Evolutionary conservation across 2,888 invertebrate genomes (phyloP).

Genomic region (Eupithecia subfuscata): DNA sequence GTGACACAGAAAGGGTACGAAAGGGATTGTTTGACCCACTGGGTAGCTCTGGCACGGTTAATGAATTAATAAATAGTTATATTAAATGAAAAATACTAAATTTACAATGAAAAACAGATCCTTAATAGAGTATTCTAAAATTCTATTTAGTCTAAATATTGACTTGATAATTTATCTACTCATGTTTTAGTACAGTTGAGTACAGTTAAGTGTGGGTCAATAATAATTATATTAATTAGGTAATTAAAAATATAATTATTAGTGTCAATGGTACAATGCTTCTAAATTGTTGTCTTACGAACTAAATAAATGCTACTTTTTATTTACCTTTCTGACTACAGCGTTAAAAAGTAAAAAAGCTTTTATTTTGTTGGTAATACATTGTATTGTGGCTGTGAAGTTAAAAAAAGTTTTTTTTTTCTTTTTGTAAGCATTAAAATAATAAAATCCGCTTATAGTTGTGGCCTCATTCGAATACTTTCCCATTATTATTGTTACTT

Average conservation of each 20-base stretch:
- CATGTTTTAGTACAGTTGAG: background rate
- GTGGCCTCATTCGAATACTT: slow-evolving; percentile 4
- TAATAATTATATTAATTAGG: background rate
- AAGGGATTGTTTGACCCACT: background rate
- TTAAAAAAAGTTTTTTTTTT: slow-evolving; percentile 22
- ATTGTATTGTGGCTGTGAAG: slow-evolving; percentile 53
- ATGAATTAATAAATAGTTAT: background rate
- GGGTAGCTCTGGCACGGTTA: background rate
- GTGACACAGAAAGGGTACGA: background rate
- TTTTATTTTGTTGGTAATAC: background rate
- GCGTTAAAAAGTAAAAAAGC: background rate
- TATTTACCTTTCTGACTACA: background rate
- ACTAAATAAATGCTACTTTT: background rate
- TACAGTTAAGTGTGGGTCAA: background rate
- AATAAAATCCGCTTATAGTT: background rate
- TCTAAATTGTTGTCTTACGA: background rate
- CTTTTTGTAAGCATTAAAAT: background rate
- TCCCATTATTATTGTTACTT: background rate
- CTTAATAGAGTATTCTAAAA: background rate
- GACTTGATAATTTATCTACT: background rate
- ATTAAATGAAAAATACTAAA: background rate
- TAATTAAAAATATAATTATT: background rate
- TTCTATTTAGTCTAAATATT: background rate
- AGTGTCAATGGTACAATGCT: slow-evolving; percentile 3
- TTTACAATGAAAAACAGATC: background rate